Conservation (phyloP, 2,797 vertebrate species). For the Prionace glauca region DNA sequence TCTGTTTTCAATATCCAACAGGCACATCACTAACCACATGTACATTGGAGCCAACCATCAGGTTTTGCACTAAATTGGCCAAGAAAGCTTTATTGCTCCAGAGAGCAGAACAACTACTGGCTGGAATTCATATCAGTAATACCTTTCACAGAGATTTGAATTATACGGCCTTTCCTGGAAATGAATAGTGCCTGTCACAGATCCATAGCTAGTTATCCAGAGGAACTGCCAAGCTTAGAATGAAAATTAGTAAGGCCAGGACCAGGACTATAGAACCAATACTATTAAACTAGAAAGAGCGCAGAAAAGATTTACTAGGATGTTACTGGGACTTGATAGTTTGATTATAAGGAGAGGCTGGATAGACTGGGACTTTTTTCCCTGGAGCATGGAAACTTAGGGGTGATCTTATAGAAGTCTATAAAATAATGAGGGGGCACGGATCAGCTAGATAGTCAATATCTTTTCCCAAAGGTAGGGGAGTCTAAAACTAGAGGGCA, state of each 20-base stretch:
- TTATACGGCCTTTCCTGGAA: not conserved
- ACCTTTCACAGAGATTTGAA: not conserved
- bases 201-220: not conserved
- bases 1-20: not conserved
- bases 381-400: too few species aligned
- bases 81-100: not conserved
- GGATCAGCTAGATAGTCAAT: too few species aligned
- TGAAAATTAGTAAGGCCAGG: not conserved
- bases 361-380: too few species aligned
- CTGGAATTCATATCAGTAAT: not conserved
- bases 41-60: not conserved
- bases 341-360: too few species aligned
- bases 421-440: too few species aligned
- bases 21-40: not conserved
- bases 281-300: too few species aligned
- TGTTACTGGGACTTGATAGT: too few species aligned
- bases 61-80: not conserved
- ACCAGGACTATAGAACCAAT: not conserved
- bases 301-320: too few species aligned
- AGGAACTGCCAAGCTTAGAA: not conserved
- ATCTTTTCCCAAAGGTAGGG: too few species aligned
- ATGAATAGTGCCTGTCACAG: not conserved
- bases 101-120: not conserved
- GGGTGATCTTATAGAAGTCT: too few species aligned
- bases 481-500: too few species aligned